Conservation (phyloP, 2,797 vertebrate genomes). For the Novumbra hubbsi region DNA sequence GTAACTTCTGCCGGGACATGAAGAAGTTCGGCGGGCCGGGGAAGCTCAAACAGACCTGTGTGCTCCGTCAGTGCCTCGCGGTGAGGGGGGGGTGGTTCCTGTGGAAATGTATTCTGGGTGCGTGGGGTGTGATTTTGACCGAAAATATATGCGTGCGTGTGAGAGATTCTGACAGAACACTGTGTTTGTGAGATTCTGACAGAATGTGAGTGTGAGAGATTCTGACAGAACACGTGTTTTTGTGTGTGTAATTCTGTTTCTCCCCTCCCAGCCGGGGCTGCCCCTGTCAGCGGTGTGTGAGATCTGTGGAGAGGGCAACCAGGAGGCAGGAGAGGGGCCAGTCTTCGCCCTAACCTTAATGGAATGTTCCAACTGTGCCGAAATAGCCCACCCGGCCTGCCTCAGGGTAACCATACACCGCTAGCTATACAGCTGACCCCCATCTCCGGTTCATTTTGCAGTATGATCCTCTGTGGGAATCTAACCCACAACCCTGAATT, state of each 20-base stretch:
- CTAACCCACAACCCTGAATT: too few relatives aligned
- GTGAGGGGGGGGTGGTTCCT: constrained; percentile 80
- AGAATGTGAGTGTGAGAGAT: not conserved
- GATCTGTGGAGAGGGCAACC: constrained; percentile 94
- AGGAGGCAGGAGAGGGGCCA: constrained; percentile 82
- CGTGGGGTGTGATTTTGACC: not conserved
- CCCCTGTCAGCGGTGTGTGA: constrained; percentile 96
- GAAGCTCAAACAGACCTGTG: constrained; percentile 94
- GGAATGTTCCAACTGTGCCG: constrained; percentile 97
- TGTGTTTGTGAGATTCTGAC: not conserved
- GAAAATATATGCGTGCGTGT: not conserved
- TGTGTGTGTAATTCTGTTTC: constrained; percentile 2
- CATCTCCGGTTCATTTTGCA: not conserved
- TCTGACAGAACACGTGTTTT: not conserved
- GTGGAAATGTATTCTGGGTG: too few relatives aligned
- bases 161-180: not conserved
- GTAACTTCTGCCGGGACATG: constrained; percentile 98
- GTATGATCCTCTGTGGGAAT: not conserved
- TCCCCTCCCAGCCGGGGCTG: constrained; percentile 82
- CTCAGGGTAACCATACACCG: constrained; percentile 76
- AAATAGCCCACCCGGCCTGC: constrained; percentile 95
- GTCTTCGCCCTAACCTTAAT: constrained; percentile 89
- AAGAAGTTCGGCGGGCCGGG: constrained; percentile 96
- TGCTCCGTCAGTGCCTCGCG: constrained; percentile 90
- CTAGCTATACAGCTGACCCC: not conserved